Evolutionary conservation across 2,113 vertebrate genomes (phyloP).

Genomic region (Leucoraja erinaceus): DNA sequence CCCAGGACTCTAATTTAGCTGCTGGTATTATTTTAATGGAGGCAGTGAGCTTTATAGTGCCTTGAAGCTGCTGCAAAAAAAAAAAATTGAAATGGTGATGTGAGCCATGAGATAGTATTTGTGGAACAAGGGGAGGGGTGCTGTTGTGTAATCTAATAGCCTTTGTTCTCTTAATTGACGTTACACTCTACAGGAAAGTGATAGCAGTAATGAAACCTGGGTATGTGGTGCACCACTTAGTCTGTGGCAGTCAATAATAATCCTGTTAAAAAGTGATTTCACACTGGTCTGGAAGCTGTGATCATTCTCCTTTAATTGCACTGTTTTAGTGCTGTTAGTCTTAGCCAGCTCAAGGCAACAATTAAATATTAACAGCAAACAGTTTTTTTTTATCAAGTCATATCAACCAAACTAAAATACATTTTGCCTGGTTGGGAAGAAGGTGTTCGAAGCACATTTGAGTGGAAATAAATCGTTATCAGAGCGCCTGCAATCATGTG

Average conservation of each 20-base stretch:
- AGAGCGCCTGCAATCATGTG: background rate
- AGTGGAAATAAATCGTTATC: background rate
- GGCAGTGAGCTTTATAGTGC: background rate
- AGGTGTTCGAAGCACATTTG: background rate
- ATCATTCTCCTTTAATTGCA: background rate
- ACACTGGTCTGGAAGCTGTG: slow-evolving; percentile 13
- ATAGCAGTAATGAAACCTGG: slow-evolving; percentile 25
- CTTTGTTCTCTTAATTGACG: slow-evolving; percentile 24
- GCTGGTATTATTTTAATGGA: background rate
- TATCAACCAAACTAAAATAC: slow-evolving; percentile 14
- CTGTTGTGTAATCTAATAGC: background rate
- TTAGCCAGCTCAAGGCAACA: slow-evolving; percentile 1
- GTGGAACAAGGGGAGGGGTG: background rate
- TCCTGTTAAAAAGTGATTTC: slow-evolving; percentile 31
- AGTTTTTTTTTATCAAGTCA: slow-evolving; percentile 22
- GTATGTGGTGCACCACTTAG: slow-evolving; percentile 24
- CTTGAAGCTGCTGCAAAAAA: background rate
- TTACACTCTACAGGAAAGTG: background rate
- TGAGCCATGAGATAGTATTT: slow-evolving; percentile 1
- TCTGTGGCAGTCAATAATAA: slow-evolving; percentile 22
- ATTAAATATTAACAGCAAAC: slow-evolving; percentile 34
- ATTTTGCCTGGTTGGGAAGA: background rate
- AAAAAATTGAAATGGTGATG: background rate
- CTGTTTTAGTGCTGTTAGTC: background rate
- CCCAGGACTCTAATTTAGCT: background rate